These are phyloP conservation scores for Drepanosiphum platanoidis DNA, from an alignment of 2,888 invertebrate species.

Conservation along the genomic window DNA sequence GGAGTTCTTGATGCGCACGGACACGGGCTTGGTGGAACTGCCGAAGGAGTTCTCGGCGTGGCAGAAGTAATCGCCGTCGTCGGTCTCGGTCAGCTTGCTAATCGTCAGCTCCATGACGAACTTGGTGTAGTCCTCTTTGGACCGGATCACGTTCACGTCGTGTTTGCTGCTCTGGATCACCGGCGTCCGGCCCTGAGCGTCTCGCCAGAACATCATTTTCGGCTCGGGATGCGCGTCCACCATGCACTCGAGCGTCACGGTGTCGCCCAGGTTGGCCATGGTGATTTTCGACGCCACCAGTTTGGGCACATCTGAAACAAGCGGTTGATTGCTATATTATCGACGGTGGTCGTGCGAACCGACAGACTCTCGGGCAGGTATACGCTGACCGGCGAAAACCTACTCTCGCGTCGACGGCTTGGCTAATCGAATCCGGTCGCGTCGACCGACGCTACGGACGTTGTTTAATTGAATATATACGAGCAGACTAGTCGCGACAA, in stretches of 20 bases:
- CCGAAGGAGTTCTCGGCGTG: constrained; percentile 87
- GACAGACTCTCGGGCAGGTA: no score
- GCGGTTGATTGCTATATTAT: neutral
- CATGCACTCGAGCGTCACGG: constrained; percentile 80
- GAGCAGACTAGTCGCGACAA: neutral
- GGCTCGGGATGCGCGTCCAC: constrained; percentile 84
- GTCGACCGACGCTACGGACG: neutral
- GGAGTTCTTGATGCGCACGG: constrained; percentile 76
- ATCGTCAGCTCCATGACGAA: constrained; percentile 81
- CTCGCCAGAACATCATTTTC: constrained; percentile 84
- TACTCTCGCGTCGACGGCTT: neutral
- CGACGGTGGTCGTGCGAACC: no score
- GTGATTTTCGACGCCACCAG: constrained; percentile 82
- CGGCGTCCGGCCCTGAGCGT: constrained; percentile 77
- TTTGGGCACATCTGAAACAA: constrained; percentile 76
- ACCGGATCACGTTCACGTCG: constrained; percentile 68
- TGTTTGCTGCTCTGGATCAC: constrained; percentile 83
- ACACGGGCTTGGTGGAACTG: constrained; percentile 77
- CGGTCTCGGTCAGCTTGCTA: constrained; percentile 75
- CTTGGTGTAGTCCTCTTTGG: constrained; percentile 72
- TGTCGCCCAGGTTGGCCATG: constrained; percentile 80
- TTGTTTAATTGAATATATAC: neutral
- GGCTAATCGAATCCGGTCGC: constrained; percentile 10
- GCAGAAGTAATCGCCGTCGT: constrained; percentile 85
- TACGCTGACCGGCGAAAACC: no score